A percentile compares a stretch with the other conserved stretches of the same genome.
phyloP scores from a whole-genome alignment of 2,888 invertebrate species.

The Meandrusa payeni region DNA sequence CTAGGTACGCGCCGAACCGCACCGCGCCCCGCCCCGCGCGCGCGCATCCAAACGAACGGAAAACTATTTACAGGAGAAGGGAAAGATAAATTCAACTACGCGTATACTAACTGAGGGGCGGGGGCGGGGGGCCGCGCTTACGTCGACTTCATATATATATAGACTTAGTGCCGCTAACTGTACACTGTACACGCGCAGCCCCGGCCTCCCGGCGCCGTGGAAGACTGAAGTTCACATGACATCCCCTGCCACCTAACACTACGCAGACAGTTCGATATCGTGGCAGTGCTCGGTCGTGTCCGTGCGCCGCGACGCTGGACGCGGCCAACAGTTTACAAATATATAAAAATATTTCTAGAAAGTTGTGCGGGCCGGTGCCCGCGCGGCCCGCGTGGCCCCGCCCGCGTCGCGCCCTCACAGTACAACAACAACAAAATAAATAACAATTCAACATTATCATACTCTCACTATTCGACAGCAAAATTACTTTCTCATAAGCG shows the following conservation, averaged over 20 bases:
- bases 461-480: conserved; percentile 25
- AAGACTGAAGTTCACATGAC: conserved; percentile 49
- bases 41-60: conserved; percentile 23
- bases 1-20: conserved; percentile 15
- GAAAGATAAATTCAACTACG: conserved; percentile 47
- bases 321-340: conserved; percentile 8
- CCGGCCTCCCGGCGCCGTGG: conserved; percentile 52
- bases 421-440: conserved; percentile 41
- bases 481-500: conserved; percentile 16
- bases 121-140: too few relatives aligned
- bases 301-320: conserved; percentile 4
- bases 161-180: conserved; percentile 34
- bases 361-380: not conserved
- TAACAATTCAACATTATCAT: conserved; percentile 37
- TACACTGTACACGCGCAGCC: conserved; percentile 62
- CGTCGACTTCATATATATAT: conserved; percentile 24
- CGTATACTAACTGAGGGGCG: conserved; percentile 44
- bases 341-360: conserved; percentile 28
- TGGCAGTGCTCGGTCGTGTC: conserved; percentile 27
- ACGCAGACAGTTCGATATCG: conserved; percentile 39
- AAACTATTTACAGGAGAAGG: conserved; percentile 38
- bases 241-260: conserved; percentile 44
- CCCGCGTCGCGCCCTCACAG: conserved; percentile 13
- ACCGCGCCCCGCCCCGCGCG: conserved; percentile 22
- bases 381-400: not conserved